These are phyloP conservation scores for Ambastaia sidthimunki DNA, from an alignment of 2,797 vertebrate genomes.

Conservation along the genomic window DNA sequence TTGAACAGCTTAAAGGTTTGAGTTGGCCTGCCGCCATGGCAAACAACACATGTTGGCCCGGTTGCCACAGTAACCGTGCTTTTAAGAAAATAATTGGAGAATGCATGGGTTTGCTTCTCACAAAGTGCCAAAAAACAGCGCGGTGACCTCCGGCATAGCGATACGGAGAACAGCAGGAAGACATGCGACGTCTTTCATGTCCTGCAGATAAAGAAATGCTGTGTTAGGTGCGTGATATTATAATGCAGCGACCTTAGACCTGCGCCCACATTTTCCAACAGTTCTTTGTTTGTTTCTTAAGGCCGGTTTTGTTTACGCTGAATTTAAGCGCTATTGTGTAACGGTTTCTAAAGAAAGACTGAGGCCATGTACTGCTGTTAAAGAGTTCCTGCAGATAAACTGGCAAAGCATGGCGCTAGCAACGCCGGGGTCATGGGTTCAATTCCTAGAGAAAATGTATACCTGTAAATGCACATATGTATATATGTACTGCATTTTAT, in stretches of 20 bases:
- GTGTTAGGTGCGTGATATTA: conserved; percentile 34
- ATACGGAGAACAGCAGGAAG: conserved; percentile 42
- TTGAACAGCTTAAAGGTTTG: conserved; percentile 47
- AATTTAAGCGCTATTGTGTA: neutral
- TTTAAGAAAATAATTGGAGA: conserved; percentile 55
- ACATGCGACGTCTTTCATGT: conserved; percentile 52
- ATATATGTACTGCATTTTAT: neutral
- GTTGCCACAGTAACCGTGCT: conserved; percentile 59
- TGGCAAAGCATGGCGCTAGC: neutral
- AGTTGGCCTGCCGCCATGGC: conserved; percentile 56
- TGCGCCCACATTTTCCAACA: conserved; percentile 13
- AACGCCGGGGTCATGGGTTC: neutral
- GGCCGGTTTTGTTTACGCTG: neutral
- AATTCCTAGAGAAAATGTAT: neutral
- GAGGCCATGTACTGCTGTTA: neutral
- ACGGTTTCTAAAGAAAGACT: neutral
- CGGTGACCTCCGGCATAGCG: conserved; percentile 52
- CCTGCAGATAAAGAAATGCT: conserved; percentile 36
- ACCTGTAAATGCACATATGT: neutral
- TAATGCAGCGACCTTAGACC: conserved; percentile 23
- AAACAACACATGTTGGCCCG: conserved; percentile 50
- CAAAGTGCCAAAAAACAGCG: conserved; percentile 53
- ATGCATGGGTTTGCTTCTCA: conserved; percentile 50
- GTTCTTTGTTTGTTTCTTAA: neutral
- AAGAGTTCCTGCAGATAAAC: neutral